Percentiles rank a stretch among this genome's conserved stretches.
Conservation (phyloP, 1,140 invertebrate genomes). For the Saccostrea echinata region DNA sequence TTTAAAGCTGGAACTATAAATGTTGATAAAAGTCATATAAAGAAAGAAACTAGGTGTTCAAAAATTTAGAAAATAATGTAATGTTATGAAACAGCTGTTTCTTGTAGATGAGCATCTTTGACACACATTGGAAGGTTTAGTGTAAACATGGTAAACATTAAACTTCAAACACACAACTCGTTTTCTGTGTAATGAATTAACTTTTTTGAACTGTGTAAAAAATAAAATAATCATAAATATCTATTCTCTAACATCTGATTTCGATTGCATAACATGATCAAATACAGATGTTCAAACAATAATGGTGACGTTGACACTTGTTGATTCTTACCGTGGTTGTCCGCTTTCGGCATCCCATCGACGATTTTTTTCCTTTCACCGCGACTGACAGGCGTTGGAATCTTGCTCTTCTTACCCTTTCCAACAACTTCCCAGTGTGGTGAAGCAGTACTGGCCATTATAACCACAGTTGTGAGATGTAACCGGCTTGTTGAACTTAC, state of each 20-base stretch:
- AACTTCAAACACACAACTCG: too few species aligned
- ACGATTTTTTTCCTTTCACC: constrained; percentile 69
- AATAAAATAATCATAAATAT: not conserved
- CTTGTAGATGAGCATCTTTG: too few species aligned
- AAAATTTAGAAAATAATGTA: too few species aligned
- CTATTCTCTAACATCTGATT: not conserved
- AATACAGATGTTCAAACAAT: constrained; percentile 44
- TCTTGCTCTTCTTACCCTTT: constrained; percentile 73
- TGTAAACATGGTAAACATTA: too few species aligned
- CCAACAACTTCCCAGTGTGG: constrained; percentile 73
- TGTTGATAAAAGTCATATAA: not conserved
- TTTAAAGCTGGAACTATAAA: constrained; percentile 75
- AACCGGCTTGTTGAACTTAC: constrained; percentile 25
- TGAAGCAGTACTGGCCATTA: constrained; percentile 58
- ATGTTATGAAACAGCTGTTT: too few species aligned
- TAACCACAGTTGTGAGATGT: not conserved
- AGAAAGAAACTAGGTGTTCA: too few species aligned
- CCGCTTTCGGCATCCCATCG: constrained; percentile 73
- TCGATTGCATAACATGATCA: not conserved
- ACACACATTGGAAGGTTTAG: too few species aligned
- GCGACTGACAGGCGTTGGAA: constrained; percentile 62
- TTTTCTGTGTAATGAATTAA: too few species aligned
- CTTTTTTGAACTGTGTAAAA: not conserved
- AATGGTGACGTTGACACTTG: constrained; percentile 46
- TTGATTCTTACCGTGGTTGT: constrained; percentile 63